Percentiles rank a stretch among this genome's conserved stretches.
These are phyloP conservation scores for Bombus polaris DNA, from an alignment of 1,140 invertebrate species.

Conservation along the genomic window DNA sequence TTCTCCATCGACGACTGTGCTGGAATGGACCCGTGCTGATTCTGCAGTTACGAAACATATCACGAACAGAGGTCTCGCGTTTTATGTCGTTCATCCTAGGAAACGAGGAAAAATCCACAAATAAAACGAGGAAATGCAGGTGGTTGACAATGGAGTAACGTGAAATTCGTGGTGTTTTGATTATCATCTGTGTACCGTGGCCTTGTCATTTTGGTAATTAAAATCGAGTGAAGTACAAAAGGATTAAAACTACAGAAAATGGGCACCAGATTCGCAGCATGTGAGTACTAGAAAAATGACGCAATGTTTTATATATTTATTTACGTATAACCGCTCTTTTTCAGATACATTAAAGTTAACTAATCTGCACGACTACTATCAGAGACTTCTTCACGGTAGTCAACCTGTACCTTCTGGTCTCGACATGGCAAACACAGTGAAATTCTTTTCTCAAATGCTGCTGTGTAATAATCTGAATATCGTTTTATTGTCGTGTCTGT, in stretches of 20 bases:
- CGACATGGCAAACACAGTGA: slow-evolving; percentile 98
- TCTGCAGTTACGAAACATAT: slow-evolving; percentile 36
- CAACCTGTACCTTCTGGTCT: slow-evolving; percentile 95
- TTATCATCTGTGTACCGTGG: neutral
- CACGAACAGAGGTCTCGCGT: neutral
- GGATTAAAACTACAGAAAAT: slow-evolving; percentile 64
- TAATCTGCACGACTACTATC: slow-evolving; percentile 97
- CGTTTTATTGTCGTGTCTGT: slow-evolving; percentile 79
- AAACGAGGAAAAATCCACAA: neutral
- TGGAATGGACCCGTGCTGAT: slow-evolving; percentile 60
- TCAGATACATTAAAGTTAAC: slow-evolving; percentile 98
- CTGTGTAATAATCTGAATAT: slow-evolving; percentile 88
- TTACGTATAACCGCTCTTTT: slow-evolving; percentile 59
- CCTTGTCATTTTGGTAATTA: neutral
- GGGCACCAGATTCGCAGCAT: slow-evolving; percentile 82
- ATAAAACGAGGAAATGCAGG: too few species aligned
- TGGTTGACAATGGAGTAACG: neutral
- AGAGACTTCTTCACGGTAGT: slow-evolving; percentile 94
- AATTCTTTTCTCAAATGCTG: slow-evolving; percentile 98
- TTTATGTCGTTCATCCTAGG: neutral
- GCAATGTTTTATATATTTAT: neutral
- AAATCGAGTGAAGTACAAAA: neutral
- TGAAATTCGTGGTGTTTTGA: neutral
- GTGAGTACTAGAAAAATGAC: slow-evolving; percentile 73
- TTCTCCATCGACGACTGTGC: slow-evolving; percentile 62